Percentiles rank a stretch among this genome's conserved stretches.
Conservation (phyloP, 1,140 invertebrate genomes). For the Parasteatoda tepidariorum region DNA sequence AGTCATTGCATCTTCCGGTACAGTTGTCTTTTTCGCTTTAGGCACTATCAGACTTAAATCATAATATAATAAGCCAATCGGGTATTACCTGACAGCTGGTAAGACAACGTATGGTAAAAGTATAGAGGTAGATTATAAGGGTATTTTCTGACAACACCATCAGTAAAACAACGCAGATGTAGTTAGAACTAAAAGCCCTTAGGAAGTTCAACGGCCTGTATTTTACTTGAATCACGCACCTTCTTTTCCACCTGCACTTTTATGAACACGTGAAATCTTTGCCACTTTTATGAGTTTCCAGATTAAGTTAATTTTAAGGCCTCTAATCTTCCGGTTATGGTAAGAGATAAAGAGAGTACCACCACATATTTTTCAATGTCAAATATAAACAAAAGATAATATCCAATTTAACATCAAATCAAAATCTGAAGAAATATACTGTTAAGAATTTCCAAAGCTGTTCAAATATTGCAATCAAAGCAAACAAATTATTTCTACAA, state of each 20-base stretch:
- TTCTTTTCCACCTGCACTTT: constrained; percentile 40
- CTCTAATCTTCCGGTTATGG: no score
- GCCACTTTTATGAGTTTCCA: not conserved
- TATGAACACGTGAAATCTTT: constrained; percentile 19
- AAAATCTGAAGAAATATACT: no score
- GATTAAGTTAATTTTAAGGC: not conserved
- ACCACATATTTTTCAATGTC: no score
- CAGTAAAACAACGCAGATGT: constrained; percentile 48
- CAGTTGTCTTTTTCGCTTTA: constrained; percentile 5
- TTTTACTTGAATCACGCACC: constrained; percentile 49
- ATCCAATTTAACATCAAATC: no score
- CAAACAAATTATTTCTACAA: no score
- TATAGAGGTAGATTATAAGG: constrained; percentile 55
- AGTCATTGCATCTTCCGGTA: constrained; percentile 27
- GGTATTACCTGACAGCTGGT: constrained; percentile 44
- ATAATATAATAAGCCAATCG: constrained; percentile 38
- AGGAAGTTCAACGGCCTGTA: constrained; percentile 50
- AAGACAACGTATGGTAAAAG: constrained; percentile 42
- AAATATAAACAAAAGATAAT: no score
- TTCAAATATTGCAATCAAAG: no score
- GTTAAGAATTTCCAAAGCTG: no score
- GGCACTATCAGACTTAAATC: constrained; percentile 16
- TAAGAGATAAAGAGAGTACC: no score
- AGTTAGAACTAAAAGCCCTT: constrained; percentile 21
- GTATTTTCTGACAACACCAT: constrained; percentile 43